Percentiles rank a stretch among this genome's conserved stretches.
Evolutionary conservation across 2,113 vertebrate species (phyloP).

Genomic region (Thermophis baileyi): DNA sequence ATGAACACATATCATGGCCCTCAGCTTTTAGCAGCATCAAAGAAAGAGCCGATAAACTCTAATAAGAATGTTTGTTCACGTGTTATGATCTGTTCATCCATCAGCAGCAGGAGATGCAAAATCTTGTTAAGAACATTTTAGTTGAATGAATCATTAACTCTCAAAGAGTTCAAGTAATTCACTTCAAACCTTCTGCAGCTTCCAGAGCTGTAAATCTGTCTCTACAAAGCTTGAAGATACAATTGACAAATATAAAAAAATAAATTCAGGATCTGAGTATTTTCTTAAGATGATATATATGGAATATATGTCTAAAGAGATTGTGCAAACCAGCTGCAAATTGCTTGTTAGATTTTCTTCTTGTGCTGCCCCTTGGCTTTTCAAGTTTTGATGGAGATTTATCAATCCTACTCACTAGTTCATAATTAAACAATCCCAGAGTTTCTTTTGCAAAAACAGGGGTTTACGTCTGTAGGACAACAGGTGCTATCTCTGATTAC

Average conservation of each 20-base stretch:
- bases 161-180: background rate
- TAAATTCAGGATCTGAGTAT: constrained; percentile 4
- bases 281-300: background rate
- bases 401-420: background rate
- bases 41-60: background rate
- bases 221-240: background rate
- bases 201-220: background rate
- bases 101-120: background rate
- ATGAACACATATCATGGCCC: background rate
- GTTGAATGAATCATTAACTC: background rate
- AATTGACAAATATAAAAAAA: background rate
- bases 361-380: background rate
- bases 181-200: background rate
- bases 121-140: background rate
- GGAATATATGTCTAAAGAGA: background rate
- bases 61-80: background rate
- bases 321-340: background rate
- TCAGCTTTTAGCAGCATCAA: background rate
- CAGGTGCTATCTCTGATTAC: background rate
- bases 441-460: background rate
- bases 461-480: background rate
- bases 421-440: background rate
- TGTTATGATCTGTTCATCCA: background rate
- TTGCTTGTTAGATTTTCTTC: background rate
- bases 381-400: constrained; percentile 4